These are phyloP conservation scores for Ceratitis capitata DNA, from an alignment of 1,140 invertebrate species.

Conservation along the genomic window DNA sequence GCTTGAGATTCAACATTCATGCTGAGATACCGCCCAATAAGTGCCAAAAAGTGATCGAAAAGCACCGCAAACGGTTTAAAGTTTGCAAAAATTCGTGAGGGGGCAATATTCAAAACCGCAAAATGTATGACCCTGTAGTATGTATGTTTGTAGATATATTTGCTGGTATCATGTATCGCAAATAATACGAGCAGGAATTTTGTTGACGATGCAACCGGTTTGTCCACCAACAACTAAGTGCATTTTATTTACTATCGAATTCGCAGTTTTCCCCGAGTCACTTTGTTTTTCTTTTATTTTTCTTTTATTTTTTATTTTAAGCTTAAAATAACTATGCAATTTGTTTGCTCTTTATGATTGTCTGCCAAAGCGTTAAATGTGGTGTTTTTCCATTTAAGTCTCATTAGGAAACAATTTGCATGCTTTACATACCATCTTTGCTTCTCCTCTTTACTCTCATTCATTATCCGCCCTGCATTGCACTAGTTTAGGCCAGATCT, in stretches of 20 bases:
- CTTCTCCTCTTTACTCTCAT: too few species aligned
- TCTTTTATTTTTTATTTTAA: not conserved
- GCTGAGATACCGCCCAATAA: too few species aligned
- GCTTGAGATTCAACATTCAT: too few species aligned
- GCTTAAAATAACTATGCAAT: not conserved
- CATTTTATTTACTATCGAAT: conserved; percentile 5
- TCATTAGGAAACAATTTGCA: conserved; percentile 20
- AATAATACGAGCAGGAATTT: not conserved
- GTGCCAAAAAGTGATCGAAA: too few species aligned
- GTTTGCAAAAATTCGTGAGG: too few species aligned
- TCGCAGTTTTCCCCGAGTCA: not conserved
- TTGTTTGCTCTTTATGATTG: not conserved
- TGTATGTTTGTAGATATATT: not conserved
- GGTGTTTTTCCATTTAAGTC: not conserved
- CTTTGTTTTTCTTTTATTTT: not conserved
- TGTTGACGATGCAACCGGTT: not conserved
- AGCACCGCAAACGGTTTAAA: too few species aligned
- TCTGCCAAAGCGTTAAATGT: not conserved
- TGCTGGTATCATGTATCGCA: not conserved
- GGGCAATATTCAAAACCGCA: too few species aligned
- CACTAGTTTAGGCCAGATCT: too few species aligned
- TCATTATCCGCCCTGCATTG: not conserved
- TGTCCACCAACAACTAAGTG: not conserved
- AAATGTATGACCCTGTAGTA: too few species aligned
- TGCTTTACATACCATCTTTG: conserved; percentile 1